Evolutionary conservation across 2,797 vertebrate genomes (phyloP), one percentile per base, ranked within the genome.

Genomic region (Sphaeramia orbicularis): DNA sequence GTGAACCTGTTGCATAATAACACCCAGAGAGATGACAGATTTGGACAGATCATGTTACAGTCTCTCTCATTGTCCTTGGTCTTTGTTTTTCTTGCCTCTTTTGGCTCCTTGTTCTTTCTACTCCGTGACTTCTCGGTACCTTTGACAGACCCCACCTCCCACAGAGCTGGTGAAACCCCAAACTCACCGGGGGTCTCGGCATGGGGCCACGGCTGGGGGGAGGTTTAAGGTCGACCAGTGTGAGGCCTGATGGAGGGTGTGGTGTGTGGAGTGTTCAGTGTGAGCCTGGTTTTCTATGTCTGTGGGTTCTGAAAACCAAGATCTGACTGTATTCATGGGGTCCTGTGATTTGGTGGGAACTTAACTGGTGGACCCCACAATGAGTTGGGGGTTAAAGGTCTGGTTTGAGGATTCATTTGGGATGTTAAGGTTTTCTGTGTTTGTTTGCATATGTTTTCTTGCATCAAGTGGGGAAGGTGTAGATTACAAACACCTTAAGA

Each of bases 181-280:
- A 1, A 14, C 74, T 76, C 71, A 65, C 69, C 2, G 43, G 74
- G 71, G 74, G 69, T 75, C 87, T 85, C 2, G 21, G 80, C 67
- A 55, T 73, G 83, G 51, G 81, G 79, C 30, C 10, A 43, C 74
- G 72, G 71, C 80, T 69, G 27, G 7, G 3, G 76, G 64, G 65
- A 81, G 67, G 18, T 49, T 37, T 48, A 56, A 65, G 49, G 48
- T 50, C 49, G 27, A 30, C 27, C 8, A 16, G 37, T 51, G 21
- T 10, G 62, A 38, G 69, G 72, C 57, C 69, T 18, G 48, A 8
- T 27, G 63, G 43, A 50, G 63, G 37, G 50, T 47, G 52, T 52
- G 43, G 52, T 62, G 37, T 43, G 38, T 2, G 37, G n/a, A n/a
- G n/a, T 44, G 15, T 71, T 27, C 43, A 18, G 3, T 4, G 27